Evolutionary conservation across 2,888 invertebrate genomes (phyloP).

Genomic region (Euzetes globulus): DNA sequence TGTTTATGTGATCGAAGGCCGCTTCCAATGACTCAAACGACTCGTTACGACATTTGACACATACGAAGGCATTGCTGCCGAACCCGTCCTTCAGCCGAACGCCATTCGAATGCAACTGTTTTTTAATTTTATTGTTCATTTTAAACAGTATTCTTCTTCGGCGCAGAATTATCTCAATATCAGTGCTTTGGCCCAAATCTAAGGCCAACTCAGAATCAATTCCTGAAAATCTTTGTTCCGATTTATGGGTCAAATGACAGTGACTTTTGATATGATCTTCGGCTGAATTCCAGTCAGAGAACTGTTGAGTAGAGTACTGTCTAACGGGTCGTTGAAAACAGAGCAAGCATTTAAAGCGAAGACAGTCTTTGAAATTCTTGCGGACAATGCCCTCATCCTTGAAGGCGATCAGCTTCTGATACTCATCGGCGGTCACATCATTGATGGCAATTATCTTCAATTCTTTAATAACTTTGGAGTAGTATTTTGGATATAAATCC

Average conservation of each 20-base stretch:
- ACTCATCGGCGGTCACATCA: not conserved
- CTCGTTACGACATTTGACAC: not conserved
- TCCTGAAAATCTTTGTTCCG: not conserved
- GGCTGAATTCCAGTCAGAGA: not conserved
- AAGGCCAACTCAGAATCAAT: not conserved
- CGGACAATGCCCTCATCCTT: not conserved
- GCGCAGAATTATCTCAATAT: not conserved
- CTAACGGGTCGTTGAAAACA: not conserved
- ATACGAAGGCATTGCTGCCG: not conserved
- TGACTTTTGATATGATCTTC: constrained; percentile 1
- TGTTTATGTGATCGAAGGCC: not conserved
- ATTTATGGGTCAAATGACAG: not conserved
- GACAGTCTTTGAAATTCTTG: not conserved
- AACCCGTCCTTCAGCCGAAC: constrained; percentile 13
- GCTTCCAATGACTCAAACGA: not conserved
- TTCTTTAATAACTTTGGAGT: not conserved
- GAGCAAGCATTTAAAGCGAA: not conserved
- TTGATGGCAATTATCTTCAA: not conserved
- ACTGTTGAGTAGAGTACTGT: no score
- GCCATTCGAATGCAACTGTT: not conserved
- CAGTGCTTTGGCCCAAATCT: not conserved
- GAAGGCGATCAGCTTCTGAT: not conserved
- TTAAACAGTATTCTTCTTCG: not conserved
- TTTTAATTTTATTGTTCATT: not conserved
- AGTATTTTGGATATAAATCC: no score